These are phyloP conservation scores for Eretmocerus hayati DNA, from an alignment of 2,888 invertebrate genomes.

Conservation along the genomic window DNA sequence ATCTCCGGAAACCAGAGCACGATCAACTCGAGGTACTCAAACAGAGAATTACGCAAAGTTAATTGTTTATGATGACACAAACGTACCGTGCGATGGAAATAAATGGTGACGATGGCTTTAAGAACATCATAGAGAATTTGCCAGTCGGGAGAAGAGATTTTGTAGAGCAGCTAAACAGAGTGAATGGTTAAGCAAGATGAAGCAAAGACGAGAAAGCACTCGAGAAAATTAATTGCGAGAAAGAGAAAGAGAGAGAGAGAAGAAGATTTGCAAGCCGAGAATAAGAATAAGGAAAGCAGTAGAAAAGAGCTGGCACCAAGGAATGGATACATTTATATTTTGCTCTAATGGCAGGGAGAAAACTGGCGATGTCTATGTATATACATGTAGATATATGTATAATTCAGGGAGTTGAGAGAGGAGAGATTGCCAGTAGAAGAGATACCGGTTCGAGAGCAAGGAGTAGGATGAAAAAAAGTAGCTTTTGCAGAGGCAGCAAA, in stretches of 20 bases:
- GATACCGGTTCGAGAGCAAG: no score
- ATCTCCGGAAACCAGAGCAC: no score
- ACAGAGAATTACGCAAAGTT: no score
- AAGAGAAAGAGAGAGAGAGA: slow-evolving; percentile 6
- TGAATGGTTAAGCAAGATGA: slow-evolving; percentile 12
- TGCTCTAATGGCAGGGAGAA: slow-evolving; percentile 4
- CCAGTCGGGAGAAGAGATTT: slow-evolving; percentile 3
- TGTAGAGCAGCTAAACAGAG: slow-evolving; percentile 7
- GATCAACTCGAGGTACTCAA: no score
- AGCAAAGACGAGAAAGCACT: slow-evolving; percentile 17
- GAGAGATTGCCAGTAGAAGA: slow-evolving; percentile 1
- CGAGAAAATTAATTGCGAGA: slow-evolving; percentile 20
- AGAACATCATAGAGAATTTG: slow-evolving; percentile 10
- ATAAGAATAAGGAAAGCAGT: background rate
- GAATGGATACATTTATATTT: slow-evolving; percentile 6
- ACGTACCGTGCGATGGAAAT: slow-evolving; percentile 3
- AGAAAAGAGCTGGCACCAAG: slow-evolving; percentile 10
- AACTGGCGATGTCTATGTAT: background rate
- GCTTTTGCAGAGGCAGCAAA: slow-evolving; percentile 26
- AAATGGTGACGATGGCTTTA: background rate
- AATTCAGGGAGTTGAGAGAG: background rate
- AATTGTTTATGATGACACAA: no score
- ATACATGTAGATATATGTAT: slow-evolving; percentile 8
- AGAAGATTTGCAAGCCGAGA: no score
- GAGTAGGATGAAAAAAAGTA: slow-evolving; percentile 13